Evolutionary conservation across 2,797 vertebrate species (phyloP).

Genomic region (Lates japonicus): DNA sequence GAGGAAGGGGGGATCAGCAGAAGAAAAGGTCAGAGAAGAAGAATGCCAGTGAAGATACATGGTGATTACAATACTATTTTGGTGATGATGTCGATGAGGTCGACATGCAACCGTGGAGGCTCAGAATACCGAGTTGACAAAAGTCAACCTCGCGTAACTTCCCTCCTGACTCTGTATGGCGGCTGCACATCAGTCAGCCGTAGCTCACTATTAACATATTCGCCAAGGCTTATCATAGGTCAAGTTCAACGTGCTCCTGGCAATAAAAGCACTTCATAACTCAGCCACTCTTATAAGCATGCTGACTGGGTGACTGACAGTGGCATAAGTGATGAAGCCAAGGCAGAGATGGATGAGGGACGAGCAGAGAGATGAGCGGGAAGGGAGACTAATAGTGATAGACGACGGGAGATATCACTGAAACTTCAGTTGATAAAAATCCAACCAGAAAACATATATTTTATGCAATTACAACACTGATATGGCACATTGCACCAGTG

Average conservation of each 20-base stretch:
- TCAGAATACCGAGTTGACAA: slow-evolving; percentile 49
- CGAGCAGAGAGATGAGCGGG: slow-evolving; percentile 31
- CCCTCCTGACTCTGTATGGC: slow-evolving; percentile 44
- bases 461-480: slow-evolving; percentile 12
- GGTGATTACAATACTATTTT: slow-evolving; percentile 50
- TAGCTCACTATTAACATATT: slow-evolving; percentile 71
- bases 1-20: background rate
- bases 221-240: slow-evolving; percentile 76
- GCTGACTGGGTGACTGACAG: slow-evolving; percentile 76
- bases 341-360: slow-evolving; percentile 60
- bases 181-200: slow-evolving; percentile 70
- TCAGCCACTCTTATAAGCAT: slow-evolving; percentile 72
- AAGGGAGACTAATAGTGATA: slow-evolving; percentile 22
- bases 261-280: slow-evolving; percentile 79
- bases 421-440: background rate
- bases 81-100: slow-evolving; percentile 44
- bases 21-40: slow-evolving; percentile 2
- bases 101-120: slow-evolving; percentile 44
- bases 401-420: background rate
- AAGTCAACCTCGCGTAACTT: slow-evolving; percentile 69
- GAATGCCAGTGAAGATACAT: slow-evolving; percentile 3
- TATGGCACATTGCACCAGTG: background rate
- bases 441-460: background rate
- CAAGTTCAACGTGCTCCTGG: slow-evolving; percentile 73
- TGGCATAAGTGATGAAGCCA: slow-evolving; percentile 60